These are phyloP conservation scores for Acrossocheilus fasciatus DNA, from an alignment of 2,797 vertebrate genomes.

Conservation along the genomic window DNA sequence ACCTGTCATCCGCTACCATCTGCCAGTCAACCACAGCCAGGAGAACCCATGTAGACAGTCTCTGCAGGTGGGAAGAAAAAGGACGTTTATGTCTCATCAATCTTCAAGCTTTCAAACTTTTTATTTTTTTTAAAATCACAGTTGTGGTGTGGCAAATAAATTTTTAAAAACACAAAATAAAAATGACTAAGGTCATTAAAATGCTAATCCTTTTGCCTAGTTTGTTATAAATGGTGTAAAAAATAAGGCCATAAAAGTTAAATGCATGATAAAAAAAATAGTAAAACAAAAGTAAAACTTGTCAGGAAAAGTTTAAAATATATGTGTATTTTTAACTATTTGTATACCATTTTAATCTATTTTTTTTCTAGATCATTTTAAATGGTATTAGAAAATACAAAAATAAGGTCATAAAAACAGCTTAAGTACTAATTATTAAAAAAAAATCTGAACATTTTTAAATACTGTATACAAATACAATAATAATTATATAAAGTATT, in stretches of 20 bases:
- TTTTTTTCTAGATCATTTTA: neutral
- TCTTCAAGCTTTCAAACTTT: neutral
- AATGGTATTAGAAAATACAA: neutral
- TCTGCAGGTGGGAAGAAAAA: conserved; percentile 71
- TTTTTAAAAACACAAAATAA: neutral
- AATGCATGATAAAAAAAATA: neutral
- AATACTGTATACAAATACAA: neutral
- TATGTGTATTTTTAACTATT: neutral
- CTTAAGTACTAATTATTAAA: neutral
- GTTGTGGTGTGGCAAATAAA: neutral
- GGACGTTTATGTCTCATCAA: neutral
- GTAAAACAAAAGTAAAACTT: neutral
- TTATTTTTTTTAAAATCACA: neutral
- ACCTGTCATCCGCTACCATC: conserved; percentile 75
- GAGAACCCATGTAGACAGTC: conserved; percentile 79
- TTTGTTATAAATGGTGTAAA: no score
- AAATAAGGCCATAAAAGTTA: no score
- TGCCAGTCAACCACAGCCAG: conserved; percentile 78
- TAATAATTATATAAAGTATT: neutral
- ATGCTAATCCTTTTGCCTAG: neutral
- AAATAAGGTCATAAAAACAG: neutral
- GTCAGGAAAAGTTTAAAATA: neutral
- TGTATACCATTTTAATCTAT: neutral
- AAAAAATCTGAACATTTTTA: neutral
- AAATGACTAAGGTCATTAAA: neutral